Conservation (phyloP, 2,113 vertebrate species). For the Protobothrops flavoviridis region DNA sequence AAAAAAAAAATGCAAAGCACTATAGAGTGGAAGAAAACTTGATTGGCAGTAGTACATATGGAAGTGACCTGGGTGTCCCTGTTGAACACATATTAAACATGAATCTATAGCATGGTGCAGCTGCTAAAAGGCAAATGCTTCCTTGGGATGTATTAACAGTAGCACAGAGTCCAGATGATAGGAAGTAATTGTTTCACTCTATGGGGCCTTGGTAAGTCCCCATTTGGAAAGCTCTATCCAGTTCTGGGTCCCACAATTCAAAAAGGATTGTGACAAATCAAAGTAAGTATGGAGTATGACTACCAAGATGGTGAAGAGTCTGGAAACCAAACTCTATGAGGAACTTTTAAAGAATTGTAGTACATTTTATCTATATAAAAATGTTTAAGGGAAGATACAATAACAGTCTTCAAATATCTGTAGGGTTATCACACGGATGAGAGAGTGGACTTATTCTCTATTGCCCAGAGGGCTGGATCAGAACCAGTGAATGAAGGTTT, state of each 20-base stretch:
- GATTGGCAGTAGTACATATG: background rate
- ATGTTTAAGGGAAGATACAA: background rate
- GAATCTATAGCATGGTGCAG: background rate
- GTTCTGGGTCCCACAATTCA: background rate
- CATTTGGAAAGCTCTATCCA: background rate
- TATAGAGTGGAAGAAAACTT: background rate
- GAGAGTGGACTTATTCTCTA: background rate
- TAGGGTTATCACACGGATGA: background rate
- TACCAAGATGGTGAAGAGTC: background rate
- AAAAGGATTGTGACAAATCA: background rate
- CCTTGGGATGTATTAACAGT: background rate
- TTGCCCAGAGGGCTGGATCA: background rate
- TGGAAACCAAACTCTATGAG: background rate
- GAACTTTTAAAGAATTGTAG: background rate
- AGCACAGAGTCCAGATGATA: background rate
- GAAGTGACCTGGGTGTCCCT: background rate
- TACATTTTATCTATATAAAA: background rate
- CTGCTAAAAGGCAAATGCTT: background rate
- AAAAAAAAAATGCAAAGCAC: background rate
- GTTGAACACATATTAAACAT: background rate
- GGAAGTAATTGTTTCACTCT: background rate
- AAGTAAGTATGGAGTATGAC: background rate
- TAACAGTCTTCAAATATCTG: background rate
- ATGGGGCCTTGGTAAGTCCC: background rate
- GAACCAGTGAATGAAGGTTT: background rate